Base-by-base conservation (phyloP, 2,797 vertebrate species). In the Columba guinea region DNA sequence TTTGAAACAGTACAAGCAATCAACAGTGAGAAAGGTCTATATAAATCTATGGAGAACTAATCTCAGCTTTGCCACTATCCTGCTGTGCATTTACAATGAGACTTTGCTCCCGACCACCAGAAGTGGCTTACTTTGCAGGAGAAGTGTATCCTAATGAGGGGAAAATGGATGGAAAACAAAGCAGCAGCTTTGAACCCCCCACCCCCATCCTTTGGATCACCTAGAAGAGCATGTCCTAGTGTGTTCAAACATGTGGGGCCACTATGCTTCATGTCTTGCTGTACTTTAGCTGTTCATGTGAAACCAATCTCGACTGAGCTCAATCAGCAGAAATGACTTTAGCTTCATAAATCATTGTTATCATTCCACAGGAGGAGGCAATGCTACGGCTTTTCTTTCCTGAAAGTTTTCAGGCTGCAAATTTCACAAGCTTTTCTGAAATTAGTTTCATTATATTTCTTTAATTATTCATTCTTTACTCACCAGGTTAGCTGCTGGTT, bases 21-120 rank as follows among this genome's bases (percentile, higher is more conserved):
- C 97, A 97, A 63, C 96, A 97, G 97, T 95, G 97, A 97, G 94
- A 97, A 97, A 94, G 97, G 96, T 97, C 96, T 95, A 75, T 97
- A 97, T 98, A 98, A 98, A 98, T 97, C 98, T 97, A 95, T 96
- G 91, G 97, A 98, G 97, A 98, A 97, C 98, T 98, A 98, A 98
- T 98, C 97, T 98, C 93, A 78, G 97, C 95, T 97, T 97, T 97
- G 97, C 98, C 97, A 97, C 97, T 98, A 97, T 98, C 97, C 97
- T 98, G 98, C 98, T 98, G 97, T 60, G 97, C 93, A 90, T 98
- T 98, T 98, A 98, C 97, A 97, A 97, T 91, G 95, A 95, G 96
- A 58, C 89, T 96, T 94, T 96, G 94, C 97, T 93, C 90, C 84
- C 49, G 94, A 97, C 92, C 96, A 94, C 95, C 95, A 96, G 95